A percentile compares a stretch with the other conserved stretches of the same genome.
Evolutionary conservation across 2,888 invertebrate genomes (phyloP).

Genomic region (Caenorhabditis sp.): DNA sequence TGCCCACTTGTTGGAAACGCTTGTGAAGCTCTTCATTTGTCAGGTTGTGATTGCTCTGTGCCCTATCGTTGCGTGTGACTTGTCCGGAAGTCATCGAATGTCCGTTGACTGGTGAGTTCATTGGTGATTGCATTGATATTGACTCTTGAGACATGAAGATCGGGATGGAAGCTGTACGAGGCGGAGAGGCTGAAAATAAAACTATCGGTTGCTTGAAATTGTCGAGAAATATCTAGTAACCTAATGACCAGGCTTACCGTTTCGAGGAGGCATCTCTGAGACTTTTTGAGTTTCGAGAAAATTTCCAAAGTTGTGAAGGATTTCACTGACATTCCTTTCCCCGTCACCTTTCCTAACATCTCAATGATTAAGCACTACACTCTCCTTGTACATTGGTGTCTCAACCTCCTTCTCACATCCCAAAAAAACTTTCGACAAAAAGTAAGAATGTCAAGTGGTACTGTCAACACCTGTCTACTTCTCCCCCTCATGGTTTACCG

Average conservation of each 20-base stretch:
- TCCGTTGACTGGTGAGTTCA: conserved; percentile 49
- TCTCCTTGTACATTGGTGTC: not conserved
- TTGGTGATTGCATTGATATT: conserved; percentile 46
- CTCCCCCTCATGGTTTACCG: conserved; percentile 29
- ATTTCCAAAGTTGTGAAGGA: too few relatives aligned
- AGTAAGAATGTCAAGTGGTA: conserved; percentile 42
- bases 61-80: conserved; percentile 18
- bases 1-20: conserved; percentile 55
- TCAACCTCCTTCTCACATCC: not conserved
- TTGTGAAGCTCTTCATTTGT: conserved; percentile 48
- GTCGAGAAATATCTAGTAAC: too few relatives aligned
- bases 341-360: too few relatives aligned
- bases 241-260: too few relatives aligned
- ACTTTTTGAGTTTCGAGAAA: too few relatives aligned
- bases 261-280: too few relatives aligned
- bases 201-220: too few relatives aligned
- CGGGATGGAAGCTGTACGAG: conserved; percentile 57
- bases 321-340: too few relatives aligned
- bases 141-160: conserved; percentile 66
- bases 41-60: conserved; percentile 47
- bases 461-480: conserved; percentile 18
- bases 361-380: conserved; percentile 46
- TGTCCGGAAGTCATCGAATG: conserved; percentile 4
- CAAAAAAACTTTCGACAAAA: not conserved
- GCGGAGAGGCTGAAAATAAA: conserved; percentile 35